phyloP scores from a whole-genome alignment of 2,888 invertebrate species.

The Branchipolynoe longqiensis region DNA sequence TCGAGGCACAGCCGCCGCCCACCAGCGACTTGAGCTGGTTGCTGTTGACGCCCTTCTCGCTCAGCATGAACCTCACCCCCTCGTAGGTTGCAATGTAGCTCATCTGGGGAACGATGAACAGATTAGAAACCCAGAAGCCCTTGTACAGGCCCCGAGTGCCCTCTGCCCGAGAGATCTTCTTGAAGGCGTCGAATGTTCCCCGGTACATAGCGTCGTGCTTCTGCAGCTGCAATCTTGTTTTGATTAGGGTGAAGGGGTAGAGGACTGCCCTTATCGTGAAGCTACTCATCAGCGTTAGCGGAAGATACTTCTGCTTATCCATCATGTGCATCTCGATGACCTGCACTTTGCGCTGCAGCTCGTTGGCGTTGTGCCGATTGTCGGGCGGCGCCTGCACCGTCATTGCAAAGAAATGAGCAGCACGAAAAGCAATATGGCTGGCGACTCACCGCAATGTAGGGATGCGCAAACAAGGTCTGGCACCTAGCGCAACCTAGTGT shows the following conservation, averaged over 20 bases:
- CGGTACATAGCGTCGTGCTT: slow-evolving; percentile 86
- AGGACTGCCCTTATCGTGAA: slow-evolving; percentile 89
- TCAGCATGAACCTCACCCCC: slow-evolving; percentile 91
- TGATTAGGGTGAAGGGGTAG: slow-evolving; percentile 95
- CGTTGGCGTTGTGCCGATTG: too few relatives aligned
- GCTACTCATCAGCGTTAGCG: slow-evolving; percentile 93
- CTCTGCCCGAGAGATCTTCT: slow-evolving; percentile 92
- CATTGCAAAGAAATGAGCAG: too few relatives aligned
- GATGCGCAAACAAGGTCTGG: too few relatives aligned
- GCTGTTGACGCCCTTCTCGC: slow-evolving; percentile 84
- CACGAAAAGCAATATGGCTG: too few relatives aligned
- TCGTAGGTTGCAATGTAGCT: slow-evolving; percentile 96
- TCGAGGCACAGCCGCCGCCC: slow-evolving; percentile 94
- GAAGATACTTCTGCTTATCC: slow-evolving; percentile 96
- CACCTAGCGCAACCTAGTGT: too few relatives aligned
- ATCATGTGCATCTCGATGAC: slow-evolving; percentile 99
- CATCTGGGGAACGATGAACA: slow-evolving; percentile 84
- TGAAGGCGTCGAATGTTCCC: slow-evolving; percentile 92
- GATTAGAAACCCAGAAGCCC: slow-evolving; percentile 96
- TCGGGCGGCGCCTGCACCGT: too few relatives aligned
- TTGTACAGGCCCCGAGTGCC: slow-evolving; percentile 93
- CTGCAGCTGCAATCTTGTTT: slow-evolving; percentile 91
- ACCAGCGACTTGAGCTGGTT: slow-evolving; percentile 86
- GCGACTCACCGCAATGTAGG: too few relatives aligned
- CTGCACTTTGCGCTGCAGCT: too few relatives aligned